Conservation (phyloP, 2,797 vertebrate species). For the Sebastiscus tertius region DNA sequence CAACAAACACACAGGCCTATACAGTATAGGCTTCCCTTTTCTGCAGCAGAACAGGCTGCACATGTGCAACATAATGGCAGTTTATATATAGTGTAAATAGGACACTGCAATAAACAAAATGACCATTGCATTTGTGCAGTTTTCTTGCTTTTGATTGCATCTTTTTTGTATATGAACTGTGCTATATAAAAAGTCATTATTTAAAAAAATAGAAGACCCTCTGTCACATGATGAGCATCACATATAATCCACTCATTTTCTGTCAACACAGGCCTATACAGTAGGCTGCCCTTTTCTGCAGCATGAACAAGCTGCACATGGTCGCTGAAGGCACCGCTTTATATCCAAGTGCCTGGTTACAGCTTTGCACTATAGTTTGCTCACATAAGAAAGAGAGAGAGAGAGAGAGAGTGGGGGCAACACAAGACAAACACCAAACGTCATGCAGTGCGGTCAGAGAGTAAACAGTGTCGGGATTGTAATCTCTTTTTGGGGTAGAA, state of each 20-base stretch:
- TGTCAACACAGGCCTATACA: constrained; percentile 59
- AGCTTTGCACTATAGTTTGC: constrained; percentile 81
- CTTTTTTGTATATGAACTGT: neutral
- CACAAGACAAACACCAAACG: constrained; percentile 78
- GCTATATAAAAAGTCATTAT: neutral
- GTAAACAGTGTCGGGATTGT: constrained; percentile 87
- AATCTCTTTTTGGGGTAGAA: constrained; percentile 80
- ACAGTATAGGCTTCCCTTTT: constrained; percentile 44
- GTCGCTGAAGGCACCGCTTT: constrained; percentile 82
- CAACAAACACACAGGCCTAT: constrained; percentile 32
- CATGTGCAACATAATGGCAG: neutral
- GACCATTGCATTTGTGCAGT: neutral
- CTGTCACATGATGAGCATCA: constrained; percentile 46
- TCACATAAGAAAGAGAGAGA: constrained; percentile 68
- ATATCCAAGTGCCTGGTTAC: constrained; percentile 92
- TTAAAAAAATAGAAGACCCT: neutral
- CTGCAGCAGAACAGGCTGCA: constrained; percentile 31
- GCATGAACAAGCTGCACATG: constrained; percentile 67
- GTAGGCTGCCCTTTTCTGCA: constrained; percentile 49
- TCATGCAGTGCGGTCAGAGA: constrained; percentile 84
- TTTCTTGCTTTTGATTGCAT: neutral
- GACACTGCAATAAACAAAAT: neutral
- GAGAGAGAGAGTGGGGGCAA: constrained; percentile 26
- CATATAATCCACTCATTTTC: constrained; percentile 57
- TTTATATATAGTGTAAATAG: neutral